phyloP scores from a whole-genome alignment of 1,140 invertebrate species.

The Magallana ariakensis region DNA sequence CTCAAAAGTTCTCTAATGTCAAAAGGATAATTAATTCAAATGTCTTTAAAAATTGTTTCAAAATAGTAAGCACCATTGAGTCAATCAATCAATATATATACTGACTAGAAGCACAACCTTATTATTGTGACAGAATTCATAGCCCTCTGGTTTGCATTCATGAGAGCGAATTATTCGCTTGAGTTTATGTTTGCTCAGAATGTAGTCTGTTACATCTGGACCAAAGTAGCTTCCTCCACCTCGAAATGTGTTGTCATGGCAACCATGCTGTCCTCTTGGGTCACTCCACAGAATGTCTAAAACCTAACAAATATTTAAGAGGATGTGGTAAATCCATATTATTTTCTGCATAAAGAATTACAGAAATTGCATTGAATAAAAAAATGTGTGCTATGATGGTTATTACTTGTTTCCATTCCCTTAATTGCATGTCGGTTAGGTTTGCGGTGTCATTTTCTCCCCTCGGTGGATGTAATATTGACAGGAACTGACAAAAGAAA shows the following conservation, averaged over 20 bases:
- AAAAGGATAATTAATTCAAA: no score
- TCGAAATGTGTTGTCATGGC: slow-evolving; percentile 89
- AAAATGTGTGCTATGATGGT: no score
- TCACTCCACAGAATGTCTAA: slow-evolving; percentile 96
- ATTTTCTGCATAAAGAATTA: background rate
- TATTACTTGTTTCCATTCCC: slow-evolving; percentile 83
- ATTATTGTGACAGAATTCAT: slow-evolving; percentile 90
- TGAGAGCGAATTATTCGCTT: slow-evolving; percentile 91
- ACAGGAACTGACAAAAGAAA: slow-evolving; percentile 86
- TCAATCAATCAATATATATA: no score
- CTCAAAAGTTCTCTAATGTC: no score
- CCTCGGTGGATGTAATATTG: slow-evolving; percentile 88
- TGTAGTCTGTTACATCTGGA: slow-evolving; percentile 89
- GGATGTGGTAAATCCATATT: no score
- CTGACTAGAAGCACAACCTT: slow-evolving; percentile 81
- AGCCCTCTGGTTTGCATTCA: slow-evolving; percentile 95
- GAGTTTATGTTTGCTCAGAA: slow-evolving; percentile 88
- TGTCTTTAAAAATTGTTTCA: no score
- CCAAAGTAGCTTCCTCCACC: slow-evolving; percentile 96
- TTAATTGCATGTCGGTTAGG: slow-evolving; percentile 58
- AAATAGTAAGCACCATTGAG: no score
- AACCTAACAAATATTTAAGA: slow-evolving; percentile 82
- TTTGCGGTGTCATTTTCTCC: slow-evolving; percentile 56
- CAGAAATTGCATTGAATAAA: no score
- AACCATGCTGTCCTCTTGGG: slow-evolving; percentile 85